These are phyloP conservation scores for Crotalus tigris DNA, from an alignment of 2,113 vertebrate genomes.

Conservation along the genomic window DNA sequence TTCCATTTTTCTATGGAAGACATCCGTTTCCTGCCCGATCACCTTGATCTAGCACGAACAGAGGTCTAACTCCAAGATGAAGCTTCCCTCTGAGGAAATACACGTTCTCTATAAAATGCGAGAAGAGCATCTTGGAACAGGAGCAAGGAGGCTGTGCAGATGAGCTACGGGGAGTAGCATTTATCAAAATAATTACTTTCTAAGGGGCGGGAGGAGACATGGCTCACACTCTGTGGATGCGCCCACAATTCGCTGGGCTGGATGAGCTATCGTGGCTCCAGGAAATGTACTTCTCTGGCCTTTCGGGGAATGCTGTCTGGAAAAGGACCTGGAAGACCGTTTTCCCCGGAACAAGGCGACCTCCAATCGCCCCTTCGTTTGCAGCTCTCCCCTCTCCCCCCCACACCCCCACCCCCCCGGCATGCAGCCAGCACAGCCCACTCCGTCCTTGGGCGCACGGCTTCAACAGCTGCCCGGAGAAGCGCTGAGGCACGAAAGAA, in stretches of 20 bases:
- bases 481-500: neutral
- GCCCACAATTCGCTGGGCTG: neutral
- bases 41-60: neutral
- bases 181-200: neutral
- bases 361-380: neutral
- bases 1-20: neutral
- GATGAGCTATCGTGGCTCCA: neutral
- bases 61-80: neutral
- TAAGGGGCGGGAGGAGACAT: neutral
- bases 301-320: neutral
- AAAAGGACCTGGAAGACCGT: neutral
- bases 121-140: neutral
- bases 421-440: neutral
- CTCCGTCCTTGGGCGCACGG: neutral
- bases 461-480: neutral
- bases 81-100: neutral
- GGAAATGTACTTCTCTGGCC: neutral
- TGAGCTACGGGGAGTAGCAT: neutral
- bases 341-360: neutral
- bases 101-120: neutral
- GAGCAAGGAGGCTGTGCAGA: neutral
- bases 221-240: neutral
- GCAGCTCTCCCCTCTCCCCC: neutral
- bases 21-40: neutral
- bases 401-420: neutral